Evolutionary conservation across 1,140 invertebrate genomes (phyloP), one percentile per base, ranked within the genome.

Genomic region (Triops longicaudatus): DNA sequence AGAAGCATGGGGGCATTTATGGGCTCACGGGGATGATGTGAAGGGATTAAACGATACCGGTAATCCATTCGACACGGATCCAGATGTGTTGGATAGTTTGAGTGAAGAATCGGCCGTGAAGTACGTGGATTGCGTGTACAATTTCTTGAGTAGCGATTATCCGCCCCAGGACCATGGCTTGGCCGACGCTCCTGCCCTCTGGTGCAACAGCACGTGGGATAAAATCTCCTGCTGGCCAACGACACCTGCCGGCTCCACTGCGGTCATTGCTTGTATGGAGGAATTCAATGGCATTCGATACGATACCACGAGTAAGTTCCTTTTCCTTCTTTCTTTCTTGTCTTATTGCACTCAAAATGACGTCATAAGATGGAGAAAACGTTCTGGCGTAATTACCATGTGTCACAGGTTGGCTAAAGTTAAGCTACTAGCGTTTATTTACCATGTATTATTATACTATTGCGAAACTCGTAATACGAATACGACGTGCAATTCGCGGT

Each of bases 151-250:
- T 9, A 27, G 26, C 22, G 31, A 42, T 7, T 77, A 77, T 26
- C 76, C 76, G 3, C 76, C 76, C 72, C 7, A 14, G 0, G 28
- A 43, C 7, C 50, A 63, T 63, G 50, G 22, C 17, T 10, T n/a
- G 31, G 27, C 72, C 9, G 28, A n/a, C 11, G n/a, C 12, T n/a
- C 14, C 41, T 27, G 63, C 74, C 12, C n/a, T 75, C 14, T 83
- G 81, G 73, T 91, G 90, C 81, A 86, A 86, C 11, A 84, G 85
- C 2, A 87, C 87, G 71, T 93, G 88, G 85, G 93, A 95, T 83
- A 87, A 87, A 4, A 82, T 93, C 2, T 84, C 92, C 1, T 95
- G 93, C 81, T 95, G 93, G 93, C 91, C 90, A 0, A 85, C 87
- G 0, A 92, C 92, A 1, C 85, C 84, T 0, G 87, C 88, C 50